Percentiles rank a stretch among this genome's conserved stretches.
phyloP scores from a whole-genome alignment of 2,113 vertebrate species.

The Uria aalge region DNA sequence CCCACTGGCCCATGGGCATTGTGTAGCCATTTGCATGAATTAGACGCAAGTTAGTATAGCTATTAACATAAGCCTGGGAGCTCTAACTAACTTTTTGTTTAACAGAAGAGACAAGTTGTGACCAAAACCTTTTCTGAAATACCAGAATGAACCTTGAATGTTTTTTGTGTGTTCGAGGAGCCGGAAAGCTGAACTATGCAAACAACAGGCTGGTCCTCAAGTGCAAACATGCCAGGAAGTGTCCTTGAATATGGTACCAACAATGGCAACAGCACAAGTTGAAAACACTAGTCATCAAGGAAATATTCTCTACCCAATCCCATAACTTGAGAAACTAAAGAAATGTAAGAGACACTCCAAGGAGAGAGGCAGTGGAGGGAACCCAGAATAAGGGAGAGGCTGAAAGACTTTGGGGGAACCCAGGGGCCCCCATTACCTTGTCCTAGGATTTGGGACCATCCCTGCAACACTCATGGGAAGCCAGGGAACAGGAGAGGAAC shows the following conservation, averaged over 20 bases:
- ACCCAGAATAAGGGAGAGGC: background rate
- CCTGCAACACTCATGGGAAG: background rate
- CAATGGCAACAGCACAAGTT: background rate
- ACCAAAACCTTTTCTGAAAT: background rate
- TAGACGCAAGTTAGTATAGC: background rate
- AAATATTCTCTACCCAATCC: background rate
- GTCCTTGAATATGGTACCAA: background rate
- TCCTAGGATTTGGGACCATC: background rate
- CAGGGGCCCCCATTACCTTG: rapidly evolving
- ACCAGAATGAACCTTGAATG: background rate
- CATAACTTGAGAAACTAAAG: background rate
- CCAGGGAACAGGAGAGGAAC: background rate
- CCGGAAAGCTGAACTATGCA: background rate
- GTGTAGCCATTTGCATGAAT: background rate
- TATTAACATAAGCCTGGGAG: background rate
- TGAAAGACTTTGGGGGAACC: background rate
- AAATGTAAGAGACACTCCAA: background rate
- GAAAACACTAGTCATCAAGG: background rate
- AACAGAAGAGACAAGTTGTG: background rate
- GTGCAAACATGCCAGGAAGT: background rate
- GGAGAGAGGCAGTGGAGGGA: background rate
- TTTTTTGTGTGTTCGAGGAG: background rate
- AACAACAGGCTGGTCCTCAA: background rate
- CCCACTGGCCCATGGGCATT: too few species aligned
- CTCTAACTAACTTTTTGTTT: background rate